Base-by-base conservation (phyloP, 2,888 invertebrate genomes). In the Antheraea assamensis region DNA sequence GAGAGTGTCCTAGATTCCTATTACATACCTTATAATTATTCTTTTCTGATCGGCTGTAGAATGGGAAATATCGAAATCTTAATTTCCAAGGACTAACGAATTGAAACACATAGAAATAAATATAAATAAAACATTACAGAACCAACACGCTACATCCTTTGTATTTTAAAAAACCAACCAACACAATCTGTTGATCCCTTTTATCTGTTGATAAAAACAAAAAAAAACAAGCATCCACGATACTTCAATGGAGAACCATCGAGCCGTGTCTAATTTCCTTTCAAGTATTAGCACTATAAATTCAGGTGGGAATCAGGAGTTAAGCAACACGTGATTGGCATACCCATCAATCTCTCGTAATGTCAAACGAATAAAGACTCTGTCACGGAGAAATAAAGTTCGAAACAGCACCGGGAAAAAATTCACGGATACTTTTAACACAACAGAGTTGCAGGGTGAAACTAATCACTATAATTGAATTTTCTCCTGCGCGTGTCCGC, bases 381-480 rank as follows among this genome's bases (percentile, higher is more conserved):
- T 82, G 72, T 1, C 3, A 55, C 49, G 31, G 27, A 42, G 42
- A 13, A 5, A 66, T 83, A 87, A 79, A 81, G 86, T 80, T 71
- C 71, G 84, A 76, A 80, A 75, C 84, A n/a, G 72, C 75, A 74
- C 76, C 73, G 61, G n/a, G 75, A 72, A 77, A 81, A 80, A 81
- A 78, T 68, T 70, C 70, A 72, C 76, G 75, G 83, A 86, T 86
- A 87, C 83, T 87, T 89, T 86, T 79, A 84, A 81, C 83, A 85
- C 85, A 85, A 87, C 85, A 83, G 79, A 85, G 85, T 89, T 88
- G 88, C 90, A 88, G 86, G 90, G 88, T 85, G 87, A 88, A 90
- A 90, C 90, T 92, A 92, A 92, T 92, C 89, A 90, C 87, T 85
- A 82, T 89, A 90, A 92, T 92, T 91, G 90, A 88, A 92, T 92